Evolutionary conservation across 2,888 invertebrate genomes (phyloP), one percentile per base, ranked within the genome.

Genomic region (Apodemia duryi): DNA sequence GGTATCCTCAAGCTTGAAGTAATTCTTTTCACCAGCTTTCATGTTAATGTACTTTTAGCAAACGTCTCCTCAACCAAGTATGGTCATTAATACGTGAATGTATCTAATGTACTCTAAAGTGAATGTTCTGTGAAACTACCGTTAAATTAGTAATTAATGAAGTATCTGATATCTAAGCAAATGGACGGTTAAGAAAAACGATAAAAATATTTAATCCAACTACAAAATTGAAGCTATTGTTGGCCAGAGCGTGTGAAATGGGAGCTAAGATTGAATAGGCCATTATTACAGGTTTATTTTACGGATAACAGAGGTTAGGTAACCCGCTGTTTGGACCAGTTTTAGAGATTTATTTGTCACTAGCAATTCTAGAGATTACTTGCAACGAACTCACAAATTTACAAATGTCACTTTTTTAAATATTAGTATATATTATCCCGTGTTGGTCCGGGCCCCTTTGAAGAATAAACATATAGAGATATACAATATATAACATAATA

Each of bases 211-310:
- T 76, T 78, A 77, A 79, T 77, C 74, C 72, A 71, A 71, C 71
- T 74, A 76, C 71, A 74, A 77, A 77, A 79, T 77, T 74, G 74
- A 72, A 70, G 72, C 74, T 75, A 79, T 82, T 80, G 79, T 82
- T 76, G 72, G 67, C 61, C 65, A 73, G 71, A 77, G 71, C 79
- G 80, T 81, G 81, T 78, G 82, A 84, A 83, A 79, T 78, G 73
- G 68, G 69, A 71, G 70, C 66, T 73, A 66, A 72, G 74, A 80
- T 80, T 77, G 75, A 71, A 74, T 72, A 69, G 70, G 67, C 64
- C 66, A 65, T 63, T 67, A 66, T 64, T 68, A 67, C 67, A 49
- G 62, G 66, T 63, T 74, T 73, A 74, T 77, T 75, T 77, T 72
- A 74, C 71, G 73, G 73, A 70, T 75, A 70, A 72, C 70, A 69